Evolutionary conservation across 2,888 invertebrate species (phyloP).

Genomic region (Drosophila formosana): DNA sequence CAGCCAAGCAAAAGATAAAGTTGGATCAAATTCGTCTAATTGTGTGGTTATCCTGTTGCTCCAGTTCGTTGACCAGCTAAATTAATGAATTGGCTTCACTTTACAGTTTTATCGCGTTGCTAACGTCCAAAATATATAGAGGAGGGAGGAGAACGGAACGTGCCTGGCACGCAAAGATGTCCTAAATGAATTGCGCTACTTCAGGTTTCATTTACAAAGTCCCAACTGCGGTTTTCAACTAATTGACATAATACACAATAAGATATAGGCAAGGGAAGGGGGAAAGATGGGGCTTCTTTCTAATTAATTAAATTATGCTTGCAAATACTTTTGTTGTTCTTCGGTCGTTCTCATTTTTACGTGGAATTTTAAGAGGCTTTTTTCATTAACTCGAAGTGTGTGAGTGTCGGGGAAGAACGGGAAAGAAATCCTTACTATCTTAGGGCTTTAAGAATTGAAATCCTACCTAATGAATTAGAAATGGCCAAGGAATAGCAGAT

Average conservation of each 20-base stretch:
- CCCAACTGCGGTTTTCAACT: conserved; percentile 43
- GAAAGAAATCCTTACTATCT: conserved; percentile 1
- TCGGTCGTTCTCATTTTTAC: conserved; percentile 24
- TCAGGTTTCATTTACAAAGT: conserved; percentile 29
- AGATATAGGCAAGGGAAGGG: neutral
- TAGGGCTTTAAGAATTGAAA: conserved; percentile 1
- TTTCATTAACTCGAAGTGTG: conserved; percentile 43
- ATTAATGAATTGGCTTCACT: conserved; percentile 59
- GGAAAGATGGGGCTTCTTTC: conserved; percentile 10
- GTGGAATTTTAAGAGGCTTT: conserved; percentile 47
- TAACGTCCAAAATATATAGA: conserved; percentile 11
- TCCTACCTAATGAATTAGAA: conserved; percentile 9
- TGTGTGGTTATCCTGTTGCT: conserved; percentile 50
- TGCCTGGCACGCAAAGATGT: conserved; percentile 32
- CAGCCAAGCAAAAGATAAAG: conserved; percentile 10
- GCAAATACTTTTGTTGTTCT: conserved; percentile 33
- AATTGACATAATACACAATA: conserved; percentile 48
- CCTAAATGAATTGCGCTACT: conserved; percentile 26
- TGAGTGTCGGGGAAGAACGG: neutral
- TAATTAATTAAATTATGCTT: conserved; percentile 65
- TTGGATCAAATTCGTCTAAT: conserved; percentile 37
- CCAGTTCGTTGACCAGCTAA: conserved; percentile 40
- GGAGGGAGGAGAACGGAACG: neutral
- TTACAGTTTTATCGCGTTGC: conserved; percentile 55
- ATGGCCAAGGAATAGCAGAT: neutral